phyloP scores from a whole-genome alignment of 2,888 invertebrate species.

The Drosophila neotestacea region DNA sequence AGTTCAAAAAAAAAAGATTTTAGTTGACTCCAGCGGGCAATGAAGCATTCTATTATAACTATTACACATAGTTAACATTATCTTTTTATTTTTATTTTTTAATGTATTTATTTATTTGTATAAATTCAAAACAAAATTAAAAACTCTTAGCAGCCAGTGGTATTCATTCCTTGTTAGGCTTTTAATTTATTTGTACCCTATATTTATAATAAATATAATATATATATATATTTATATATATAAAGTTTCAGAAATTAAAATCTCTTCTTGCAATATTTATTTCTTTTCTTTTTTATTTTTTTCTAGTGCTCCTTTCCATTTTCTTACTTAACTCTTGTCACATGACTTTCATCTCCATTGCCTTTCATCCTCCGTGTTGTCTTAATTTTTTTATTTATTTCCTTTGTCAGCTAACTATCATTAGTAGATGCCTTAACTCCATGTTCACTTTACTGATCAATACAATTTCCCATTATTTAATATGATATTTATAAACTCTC shows the following conservation, averaged over 20 bases:
- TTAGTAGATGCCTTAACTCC: neutral
- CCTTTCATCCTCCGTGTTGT: constrained; percentile 11
- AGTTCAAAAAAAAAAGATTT: neutral
- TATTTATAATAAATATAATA: too few species aligned
- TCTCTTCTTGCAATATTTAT: too few species aligned
- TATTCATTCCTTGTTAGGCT: too few species aligned
- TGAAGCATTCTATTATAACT: neutral
- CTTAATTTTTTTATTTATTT: neutral
- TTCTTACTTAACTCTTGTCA: neutral
- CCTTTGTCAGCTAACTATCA: neutral
- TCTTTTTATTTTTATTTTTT: neutral
- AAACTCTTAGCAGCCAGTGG: too few species aligned
- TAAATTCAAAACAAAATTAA: too few species aligned
- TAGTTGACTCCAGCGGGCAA: neutral
- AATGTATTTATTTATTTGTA: too few species aligned
- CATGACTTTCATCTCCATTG: constrained; percentile 10
- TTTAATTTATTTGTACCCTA: too few species aligned
- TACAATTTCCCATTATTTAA: neutral
- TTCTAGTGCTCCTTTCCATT: neutral
- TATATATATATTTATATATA: too few species aligned
- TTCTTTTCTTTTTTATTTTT: neutral
- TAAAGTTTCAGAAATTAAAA: too few species aligned
- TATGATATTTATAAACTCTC: too few species aligned
- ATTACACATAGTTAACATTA: neutral
- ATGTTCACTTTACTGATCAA: neutral